phyloP scores from a whole-genome alignment of 2,113 vertebrate species.

The Typhlomys cinereus region DNA sequence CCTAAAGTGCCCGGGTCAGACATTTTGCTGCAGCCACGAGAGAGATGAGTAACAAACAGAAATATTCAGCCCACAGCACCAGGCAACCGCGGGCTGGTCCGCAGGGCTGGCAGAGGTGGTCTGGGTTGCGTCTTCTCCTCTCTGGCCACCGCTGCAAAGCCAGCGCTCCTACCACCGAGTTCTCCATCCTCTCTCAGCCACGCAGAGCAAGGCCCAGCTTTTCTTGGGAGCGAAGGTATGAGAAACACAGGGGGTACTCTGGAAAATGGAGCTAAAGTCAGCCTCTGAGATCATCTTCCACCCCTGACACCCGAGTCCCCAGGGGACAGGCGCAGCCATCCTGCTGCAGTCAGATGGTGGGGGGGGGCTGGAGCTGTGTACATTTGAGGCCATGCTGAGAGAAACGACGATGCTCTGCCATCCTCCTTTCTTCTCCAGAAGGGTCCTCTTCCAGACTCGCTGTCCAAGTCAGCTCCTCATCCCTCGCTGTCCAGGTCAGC shows the following conservation, averaged over 20 bases:
- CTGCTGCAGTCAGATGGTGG: neutral
- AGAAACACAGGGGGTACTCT: too few species aligned
- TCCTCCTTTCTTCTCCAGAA: neutral
- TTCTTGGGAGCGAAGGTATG: neutral
- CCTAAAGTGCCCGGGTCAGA: too few species aligned
- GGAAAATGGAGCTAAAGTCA: neutral
- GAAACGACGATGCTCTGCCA: neutral
- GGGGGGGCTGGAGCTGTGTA: neutral
- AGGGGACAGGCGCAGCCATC: neutral
- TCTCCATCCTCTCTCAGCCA: too few species aligned
- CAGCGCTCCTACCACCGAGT: too few species aligned
- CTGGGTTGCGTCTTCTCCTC: rapidly evolving
- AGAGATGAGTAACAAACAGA: neutral
- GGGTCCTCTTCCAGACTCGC: neutral
- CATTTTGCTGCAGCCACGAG: too few species aligned
- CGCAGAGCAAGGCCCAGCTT: neutral
- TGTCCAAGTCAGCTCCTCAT: neutral
- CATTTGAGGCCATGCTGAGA: neutral
- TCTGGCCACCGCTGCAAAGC: too few species aligned
- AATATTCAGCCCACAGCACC: too few species aligned
- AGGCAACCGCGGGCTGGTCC: neutral
- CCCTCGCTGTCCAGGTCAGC: too few species aligned
- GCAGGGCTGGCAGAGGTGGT: neutral
- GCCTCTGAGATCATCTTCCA: neutral
- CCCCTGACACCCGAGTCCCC: neutral